These are phyloP conservation scores for Drosophila rhopaloa DNA, from an alignment of 1,140 invertebrate species.

Conservation along the genomic window DNA sequence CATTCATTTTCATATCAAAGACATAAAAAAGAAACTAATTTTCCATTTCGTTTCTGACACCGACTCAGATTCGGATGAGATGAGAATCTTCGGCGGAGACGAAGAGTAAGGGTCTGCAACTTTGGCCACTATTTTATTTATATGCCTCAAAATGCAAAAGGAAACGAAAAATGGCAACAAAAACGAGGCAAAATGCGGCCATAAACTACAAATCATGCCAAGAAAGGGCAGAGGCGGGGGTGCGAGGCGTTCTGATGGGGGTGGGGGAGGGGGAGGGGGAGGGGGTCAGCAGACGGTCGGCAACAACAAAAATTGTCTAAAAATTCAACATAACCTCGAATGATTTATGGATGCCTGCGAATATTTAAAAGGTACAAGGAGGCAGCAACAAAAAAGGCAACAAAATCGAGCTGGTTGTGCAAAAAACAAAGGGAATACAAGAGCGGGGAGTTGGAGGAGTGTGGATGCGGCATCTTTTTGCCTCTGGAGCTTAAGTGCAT, in stretches of 20 bases:
- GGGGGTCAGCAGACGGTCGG: slow-evolving; percentile 39
- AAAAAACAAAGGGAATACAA: slow-evolving; percentile 54
- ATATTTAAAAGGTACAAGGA: slow-evolving; percentile 79
- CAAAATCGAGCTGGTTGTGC: slow-evolving; percentile 41
- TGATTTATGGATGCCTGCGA: slow-evolving; percentile 81
- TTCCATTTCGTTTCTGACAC: slow-evolving; percentile 58
- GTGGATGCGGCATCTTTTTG: slow-evolving; percentile 53
- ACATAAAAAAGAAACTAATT: slow-evolving; percentile 49
- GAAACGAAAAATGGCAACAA: slow-evolving; percentile 41
- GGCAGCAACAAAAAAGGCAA: slow-evolving; percentile 43
- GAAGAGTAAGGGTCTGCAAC: slow-evolving; percentile 19
- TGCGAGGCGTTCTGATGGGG: too few species aligned
- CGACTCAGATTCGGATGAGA: slow-evolving; percentile 31
- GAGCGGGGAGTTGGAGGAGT: not conserved
- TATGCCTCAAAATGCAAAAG: slow-evolving; percentile 65
- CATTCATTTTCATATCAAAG: slow-evolving; percentile 59
- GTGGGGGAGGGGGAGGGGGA: slow-evolving; percentile 1
- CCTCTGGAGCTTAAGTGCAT: slow-evolving; percentile 71
- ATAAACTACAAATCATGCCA: slow-evolving; percentile 82
- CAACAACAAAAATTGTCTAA: slow-evolving; percentile 76
- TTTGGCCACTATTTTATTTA: slow-evolving; percentile 77
- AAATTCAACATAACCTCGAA: slow-evolving; percentile 83
- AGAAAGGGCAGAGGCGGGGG: slow-evolving; percentile 39
- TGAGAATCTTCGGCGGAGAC: slow-evolving; percentile 33
- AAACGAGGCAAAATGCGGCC: slow-evolving; percentile 61